A percentile compares a stretch with the other conserved stretches of the same genome.
Evolutionary conservation across 2,797 vertebrate genomes (phyloP).

Genomic region (Sebastolobus altivelis): DNA sequence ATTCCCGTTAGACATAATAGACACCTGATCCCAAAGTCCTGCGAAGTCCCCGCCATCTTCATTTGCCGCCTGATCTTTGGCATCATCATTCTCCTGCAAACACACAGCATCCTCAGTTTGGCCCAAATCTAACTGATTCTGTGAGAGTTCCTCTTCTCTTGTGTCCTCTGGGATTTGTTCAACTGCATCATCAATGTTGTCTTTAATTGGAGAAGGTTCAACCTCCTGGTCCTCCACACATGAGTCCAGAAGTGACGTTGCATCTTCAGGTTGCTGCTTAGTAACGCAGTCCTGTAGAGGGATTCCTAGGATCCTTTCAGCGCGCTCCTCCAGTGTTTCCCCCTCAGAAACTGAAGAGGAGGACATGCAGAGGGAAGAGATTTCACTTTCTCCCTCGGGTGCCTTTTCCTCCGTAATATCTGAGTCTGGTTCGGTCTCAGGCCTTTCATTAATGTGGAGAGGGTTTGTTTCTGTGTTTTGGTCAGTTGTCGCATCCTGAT

Average conservation of each 20-base stretch:
- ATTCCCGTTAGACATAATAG: conserved; percentile 12
- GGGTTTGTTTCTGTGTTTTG: conserved; percentile 28
- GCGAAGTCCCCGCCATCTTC: conserved; percentile 28
- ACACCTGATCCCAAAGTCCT: conserved; percentile 19
- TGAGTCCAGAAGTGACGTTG: neutral
- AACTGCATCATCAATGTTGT: neutral
- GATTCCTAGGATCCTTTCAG: conserved; percentile 77
- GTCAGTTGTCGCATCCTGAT: conserved; percentile 32
- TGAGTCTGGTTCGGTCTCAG: conserved; percentile 16
- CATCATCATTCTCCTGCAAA: conserved; percentile 31
- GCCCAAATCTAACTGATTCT: conserved; percentile 1
- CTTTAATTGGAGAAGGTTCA: neutral
- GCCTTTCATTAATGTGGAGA: conserved; percentile 1
- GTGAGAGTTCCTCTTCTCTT: conserved; percentile 17
- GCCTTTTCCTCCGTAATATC: conserved; percentile 21
- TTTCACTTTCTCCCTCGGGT: conserved; percentile 22
- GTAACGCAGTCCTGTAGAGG: conserved; percentile 45
- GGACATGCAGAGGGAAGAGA: neutral
- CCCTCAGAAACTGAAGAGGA: conserved; percentile 26
- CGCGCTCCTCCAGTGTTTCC: conserved; percentile 67
- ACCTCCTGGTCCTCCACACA: conserved; percentile 15
- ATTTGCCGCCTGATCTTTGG: conserved; percentile 18
- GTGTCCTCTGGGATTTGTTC: conserved; percentile 28
- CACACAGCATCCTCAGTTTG: conserved; percentile 20
- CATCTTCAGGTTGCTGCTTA: conserved; percentile 31